A percentile compares a stretch with the other conserved stretches of the same genome.
Evolutionary conservation across 2,888 invertebrate species (phyloP).

Genomic region (Amphipyra tragopoginis): DNA sequence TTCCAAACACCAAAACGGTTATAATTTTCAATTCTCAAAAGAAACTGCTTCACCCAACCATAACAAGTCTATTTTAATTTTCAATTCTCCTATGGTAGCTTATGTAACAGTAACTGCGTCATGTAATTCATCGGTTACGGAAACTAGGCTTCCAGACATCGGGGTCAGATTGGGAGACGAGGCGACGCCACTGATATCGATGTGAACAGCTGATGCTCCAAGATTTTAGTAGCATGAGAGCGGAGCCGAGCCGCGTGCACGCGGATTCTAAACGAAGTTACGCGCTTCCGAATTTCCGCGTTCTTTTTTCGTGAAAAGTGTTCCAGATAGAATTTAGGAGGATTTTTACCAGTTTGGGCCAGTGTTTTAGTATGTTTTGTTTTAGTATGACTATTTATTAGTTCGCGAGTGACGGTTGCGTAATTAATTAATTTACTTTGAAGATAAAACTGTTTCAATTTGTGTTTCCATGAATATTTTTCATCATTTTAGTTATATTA

Average conservation of each 20-base stretch:
- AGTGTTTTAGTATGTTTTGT: background rate
- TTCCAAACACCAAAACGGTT: background rate
- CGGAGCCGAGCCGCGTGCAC: constrained; percentile 56
- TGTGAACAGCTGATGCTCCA: constrained; percentile 84
- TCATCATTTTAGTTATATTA: too few species aligned
- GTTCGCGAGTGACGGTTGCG: background rate
- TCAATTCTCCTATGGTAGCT: constrained; percentile 20
- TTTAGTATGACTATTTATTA: background rate
- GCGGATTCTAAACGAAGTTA: constrained; percentile 47
- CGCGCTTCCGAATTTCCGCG: constrained; percentile 39
- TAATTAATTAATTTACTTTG: constrained; percentile 1
- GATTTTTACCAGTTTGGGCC: background rate
- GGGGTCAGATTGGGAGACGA: constrained; percentile 84
- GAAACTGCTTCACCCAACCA: background rate
- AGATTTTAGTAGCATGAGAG: constrained; percentile 74
- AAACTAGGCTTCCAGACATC: constrained; percentile 77
- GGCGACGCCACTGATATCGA: constrained; percentile 87
- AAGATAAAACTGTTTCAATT: too few species aligned
- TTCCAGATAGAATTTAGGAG: background rate
- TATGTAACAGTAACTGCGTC: constrained; percentile 42
- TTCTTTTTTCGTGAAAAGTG: constrained; percentile 20
- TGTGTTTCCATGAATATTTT: too few species aligned
- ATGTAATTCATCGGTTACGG: constrained; percentile 45
- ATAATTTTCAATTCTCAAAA: background rate
- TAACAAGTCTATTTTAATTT: constrained; percentile 1